A percentile compares a stretch with the other conserved stretches of the same genome.
Conservation (phyloP, 2,797 vertebrate species). For the Strix occidentalis region DNA sequence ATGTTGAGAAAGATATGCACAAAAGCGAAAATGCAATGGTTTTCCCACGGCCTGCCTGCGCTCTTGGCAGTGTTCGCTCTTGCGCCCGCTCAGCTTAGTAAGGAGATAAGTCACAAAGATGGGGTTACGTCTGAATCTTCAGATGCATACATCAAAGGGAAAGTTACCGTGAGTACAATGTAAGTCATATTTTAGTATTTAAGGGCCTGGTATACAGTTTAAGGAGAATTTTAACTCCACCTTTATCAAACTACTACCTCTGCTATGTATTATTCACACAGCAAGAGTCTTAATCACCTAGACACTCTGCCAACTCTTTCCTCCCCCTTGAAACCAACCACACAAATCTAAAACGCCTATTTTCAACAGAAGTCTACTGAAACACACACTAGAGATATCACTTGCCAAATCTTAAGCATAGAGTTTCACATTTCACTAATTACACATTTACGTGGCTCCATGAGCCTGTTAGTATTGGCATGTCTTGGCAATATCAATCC, state of each 20-base stretch:
- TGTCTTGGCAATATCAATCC: not conserved
- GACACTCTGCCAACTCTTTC: not conserved
- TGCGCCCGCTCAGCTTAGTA: not conserved
- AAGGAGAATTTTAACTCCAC: conserved; percentile 4
- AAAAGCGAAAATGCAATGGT: not conserved
- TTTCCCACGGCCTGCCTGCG: not conserved
- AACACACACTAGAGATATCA: not conserved
- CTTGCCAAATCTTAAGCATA: not conserved
- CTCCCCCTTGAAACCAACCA: not conserved
- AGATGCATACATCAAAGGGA: not conserved
- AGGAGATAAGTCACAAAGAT: not conserved
- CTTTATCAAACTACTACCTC: conserved; percentile 1
- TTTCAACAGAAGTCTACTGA: not conserved
- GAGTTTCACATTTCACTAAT: not conserved
- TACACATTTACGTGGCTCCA: not conserved
- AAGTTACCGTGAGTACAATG: not conserved
- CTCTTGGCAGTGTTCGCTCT: not conserved
- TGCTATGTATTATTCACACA: not conserved
- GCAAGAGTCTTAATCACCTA: not conserved
- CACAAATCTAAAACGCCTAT: not conserved
- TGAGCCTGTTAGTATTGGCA: not conserved
- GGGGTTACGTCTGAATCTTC: not conserved
- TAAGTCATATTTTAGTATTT: not conserved
- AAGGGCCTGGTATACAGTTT: not conserved
- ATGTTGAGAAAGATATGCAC: not conserved